A percentile compares a stretch with the other conserved stretches of the same genome.
Conservation (phyloP, 2,797 vertebrate species). For the Cossypha niveicapilla region DNA sequence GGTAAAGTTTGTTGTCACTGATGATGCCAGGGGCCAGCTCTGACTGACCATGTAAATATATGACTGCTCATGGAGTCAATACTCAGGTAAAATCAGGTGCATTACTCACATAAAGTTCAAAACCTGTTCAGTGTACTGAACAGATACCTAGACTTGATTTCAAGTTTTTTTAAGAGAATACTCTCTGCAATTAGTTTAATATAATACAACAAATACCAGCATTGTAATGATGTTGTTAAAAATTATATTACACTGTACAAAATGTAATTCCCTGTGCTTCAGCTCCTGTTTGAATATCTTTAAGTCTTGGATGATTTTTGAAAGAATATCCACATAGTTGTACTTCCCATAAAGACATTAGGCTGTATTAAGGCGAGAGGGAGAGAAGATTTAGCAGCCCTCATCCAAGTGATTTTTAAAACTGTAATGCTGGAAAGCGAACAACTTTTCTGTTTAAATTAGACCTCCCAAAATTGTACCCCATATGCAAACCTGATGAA, state of each 20-base stretch:
- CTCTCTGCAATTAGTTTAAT: background rate
- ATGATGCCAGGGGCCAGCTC: background rate
- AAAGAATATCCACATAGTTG: background rate
- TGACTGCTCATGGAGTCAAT: background rate
- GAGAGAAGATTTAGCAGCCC: background rate
- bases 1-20: background rate
- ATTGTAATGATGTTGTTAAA: background rate
- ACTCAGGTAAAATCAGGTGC: background rate
- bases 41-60: background rate
- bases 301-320: background rate
- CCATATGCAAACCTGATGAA: background rate
- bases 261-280: background rate
- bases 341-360: background rate
- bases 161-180: background rate
- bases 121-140: background rate
- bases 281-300: background rate
- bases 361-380: background rate
- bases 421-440: background rate
- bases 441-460: background rate
- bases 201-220: background rate
- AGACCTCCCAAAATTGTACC: background rate
- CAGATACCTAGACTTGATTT: background rate
- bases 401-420: background rate
- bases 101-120: background rate
- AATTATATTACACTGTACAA: background rate